Evolutionary conservation across 2,888 invertebrate genomes (phyloP).

Genomic region (Hyalella azteca): DNA sequence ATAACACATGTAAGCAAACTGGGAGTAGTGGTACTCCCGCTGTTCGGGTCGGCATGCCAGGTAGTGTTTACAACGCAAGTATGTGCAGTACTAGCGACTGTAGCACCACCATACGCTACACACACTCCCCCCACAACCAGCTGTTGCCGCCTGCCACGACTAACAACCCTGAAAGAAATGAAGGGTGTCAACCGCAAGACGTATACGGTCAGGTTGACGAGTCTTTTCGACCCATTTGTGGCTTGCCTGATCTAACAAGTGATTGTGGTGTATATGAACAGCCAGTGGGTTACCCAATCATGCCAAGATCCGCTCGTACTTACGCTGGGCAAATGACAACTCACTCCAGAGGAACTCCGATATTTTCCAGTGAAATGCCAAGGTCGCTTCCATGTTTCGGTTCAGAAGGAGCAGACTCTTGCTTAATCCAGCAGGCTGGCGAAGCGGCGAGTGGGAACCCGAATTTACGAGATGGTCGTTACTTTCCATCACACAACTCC

Average conservation of each 20-base stretch:
- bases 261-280: not conserved
- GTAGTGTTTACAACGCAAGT: slow-evolving; percentile 21
- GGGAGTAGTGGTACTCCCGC: not conserved
- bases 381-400: not conserved
- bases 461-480: too few relatives aligned
- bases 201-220: not conserved
- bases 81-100: not conserved
- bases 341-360: not conserved
- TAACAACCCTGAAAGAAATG: not conserved
- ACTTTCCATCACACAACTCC: not conserved
- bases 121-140: not conserved
- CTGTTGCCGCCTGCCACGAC: not conserved
- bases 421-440: not conserved
- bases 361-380: not conserved
- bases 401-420: not conserved
- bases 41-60: not conserved
- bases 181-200: not conserved
- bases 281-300: not conserved
- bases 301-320: not conserved
- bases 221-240: not conserved
- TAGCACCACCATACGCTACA: slow-evolving; percentile 17
- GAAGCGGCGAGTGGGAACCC: not conserved
- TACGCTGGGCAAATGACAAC: too few relatives aligned
- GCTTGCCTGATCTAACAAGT: not conserved
- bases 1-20: not conserved